Conservation (phyloP, 1,140 invertebrate species). For the Goniozus legneri region DNA sequence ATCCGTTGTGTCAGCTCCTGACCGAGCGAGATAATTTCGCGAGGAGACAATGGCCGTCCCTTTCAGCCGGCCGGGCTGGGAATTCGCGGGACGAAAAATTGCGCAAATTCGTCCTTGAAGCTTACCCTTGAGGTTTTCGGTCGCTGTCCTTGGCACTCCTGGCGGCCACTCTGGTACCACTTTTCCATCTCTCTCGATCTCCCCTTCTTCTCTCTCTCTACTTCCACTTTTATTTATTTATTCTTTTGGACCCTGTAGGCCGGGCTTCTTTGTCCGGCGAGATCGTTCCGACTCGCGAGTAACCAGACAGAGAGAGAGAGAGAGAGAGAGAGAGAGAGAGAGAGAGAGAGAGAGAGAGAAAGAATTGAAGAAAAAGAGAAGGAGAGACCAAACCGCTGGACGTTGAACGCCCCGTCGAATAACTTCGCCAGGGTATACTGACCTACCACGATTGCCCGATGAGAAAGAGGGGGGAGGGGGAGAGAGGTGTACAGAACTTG, state of each 20-base stretch:
- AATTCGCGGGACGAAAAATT: too few relatives aligned
- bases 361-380: too few relatives aligned
- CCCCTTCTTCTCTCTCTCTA: not conserved
- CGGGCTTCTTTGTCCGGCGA: constrained; percentile 46
- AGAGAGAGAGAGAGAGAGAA: too few relatives aligned
- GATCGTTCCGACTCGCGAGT: constrained; percentile 26
- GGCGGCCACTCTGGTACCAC: constrained; percentile 35
- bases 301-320: constrained; percentile 2
- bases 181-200: constrained; percentile 10
- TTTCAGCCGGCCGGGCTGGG: constrained; percentile 27
- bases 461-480: constrained; percentile 3
- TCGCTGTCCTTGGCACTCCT: constrained; percentile 34
- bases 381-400: constrained; percentile 26
- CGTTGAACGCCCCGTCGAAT: constrained; percentile 28
- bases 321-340: too few relatives aligned
- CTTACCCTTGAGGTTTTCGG: constrained; percentile 34
- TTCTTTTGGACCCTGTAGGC: constrained; percentile 46
- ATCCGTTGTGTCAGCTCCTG: too few relatives aligned
- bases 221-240: constrained; percentile 40
- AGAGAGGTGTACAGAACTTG: constrained; percentile 27
- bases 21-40: too few relatives aligned
- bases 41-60: too few relatives aligned
- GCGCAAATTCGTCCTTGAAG: constrained; percentile 30
- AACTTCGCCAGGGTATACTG: constrained; percentile 35
- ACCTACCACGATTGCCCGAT: constrained; percentile 34